Percentiles rank a stretch among this genome's conserved stretches.
Evolutionary conservation across 2,113 vertebrate species (phyloP).

Genomic region (Dolichotis patagonum): DNA sequence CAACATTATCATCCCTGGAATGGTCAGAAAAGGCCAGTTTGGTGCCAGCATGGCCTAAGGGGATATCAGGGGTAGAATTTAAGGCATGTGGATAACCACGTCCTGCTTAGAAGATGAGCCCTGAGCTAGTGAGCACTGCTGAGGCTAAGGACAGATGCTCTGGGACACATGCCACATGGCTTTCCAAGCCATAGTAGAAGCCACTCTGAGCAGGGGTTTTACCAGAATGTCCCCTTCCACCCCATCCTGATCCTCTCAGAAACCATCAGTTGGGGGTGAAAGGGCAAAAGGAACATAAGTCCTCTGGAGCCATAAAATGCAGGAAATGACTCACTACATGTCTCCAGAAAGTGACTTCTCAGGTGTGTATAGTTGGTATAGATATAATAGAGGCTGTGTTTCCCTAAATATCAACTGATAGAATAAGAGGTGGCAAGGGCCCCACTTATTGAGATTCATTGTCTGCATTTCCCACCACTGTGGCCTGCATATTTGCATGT

Average conservation of each 20-base stretch:
- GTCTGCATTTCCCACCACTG: not conserved
- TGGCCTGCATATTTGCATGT: too few relatives aligned
- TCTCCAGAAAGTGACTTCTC: not conserved
- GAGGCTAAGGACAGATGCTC: fast-evolving
- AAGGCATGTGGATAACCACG: not conserved
- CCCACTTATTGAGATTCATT: not conserved
- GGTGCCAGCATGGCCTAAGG: not conserved
- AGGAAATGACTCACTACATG: not conserved
- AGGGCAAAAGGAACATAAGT: not conserved
- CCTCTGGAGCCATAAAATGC: not conserved
- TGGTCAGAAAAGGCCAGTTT: not conserved
- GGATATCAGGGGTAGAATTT: not conserved
- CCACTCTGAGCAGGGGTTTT: too few relatives aligned
- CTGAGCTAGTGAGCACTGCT: not conserved
- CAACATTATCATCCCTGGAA: not conserved
- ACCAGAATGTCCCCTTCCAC: not conserved
- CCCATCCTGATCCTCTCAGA: not conserved
- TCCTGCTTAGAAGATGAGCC: not conserved
- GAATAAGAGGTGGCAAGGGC: too few relatives aligned
- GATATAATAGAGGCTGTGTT: not conserved
- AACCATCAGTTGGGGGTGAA: not conserved
- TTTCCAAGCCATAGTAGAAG: not conserved
- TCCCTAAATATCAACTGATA: not conserved
- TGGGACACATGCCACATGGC: not conserved
- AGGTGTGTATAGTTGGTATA: not conserved